These are phyloP conservation scores for Lottia gigantea DNA, from an alignment of 2,888 invertebrate species.

Conservation along the genomic window DNA sequence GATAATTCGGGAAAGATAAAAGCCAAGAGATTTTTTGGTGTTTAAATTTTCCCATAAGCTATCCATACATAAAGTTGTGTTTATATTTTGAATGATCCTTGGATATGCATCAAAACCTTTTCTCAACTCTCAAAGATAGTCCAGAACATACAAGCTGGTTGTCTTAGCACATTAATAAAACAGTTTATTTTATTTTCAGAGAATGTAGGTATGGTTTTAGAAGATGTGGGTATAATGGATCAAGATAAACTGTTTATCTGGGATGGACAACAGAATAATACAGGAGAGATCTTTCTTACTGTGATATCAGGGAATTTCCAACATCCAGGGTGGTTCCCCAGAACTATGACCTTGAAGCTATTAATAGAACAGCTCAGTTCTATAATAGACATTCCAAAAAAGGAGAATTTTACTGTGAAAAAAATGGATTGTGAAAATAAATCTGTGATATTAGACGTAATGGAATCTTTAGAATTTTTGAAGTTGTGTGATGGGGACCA, in stretches of 20 bases:
- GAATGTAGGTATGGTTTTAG: constrained; percentile 35
- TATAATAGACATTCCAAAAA: neutral
- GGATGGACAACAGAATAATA: constrained; percentile 56
- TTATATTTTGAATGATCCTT: no score
- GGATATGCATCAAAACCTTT: no score
- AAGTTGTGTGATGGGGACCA: constrained; percentile 49
- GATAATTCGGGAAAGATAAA: no score
- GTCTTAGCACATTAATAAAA: no score
- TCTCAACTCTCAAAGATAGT: no score
- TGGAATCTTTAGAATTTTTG: constrained; percentile 37
- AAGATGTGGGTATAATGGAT: constrained; percentile 38
- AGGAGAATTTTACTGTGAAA: neutral
- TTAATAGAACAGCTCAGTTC: neutral
- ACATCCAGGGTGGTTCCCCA: constrained; percentile 35
- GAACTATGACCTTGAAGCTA: constrained; percentile 41
- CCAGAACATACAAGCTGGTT: no score
- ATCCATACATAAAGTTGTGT: no score
- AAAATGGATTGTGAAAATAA: neutral
- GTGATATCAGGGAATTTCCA: constrained; percentile 39
- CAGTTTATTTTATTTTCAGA: constrained; percentile 36
- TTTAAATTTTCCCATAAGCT: no score
- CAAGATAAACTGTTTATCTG: constrained; percentile 59
- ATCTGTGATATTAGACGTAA: no score
- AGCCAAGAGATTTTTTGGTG: no score
- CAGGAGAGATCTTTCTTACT: constrained; percentile 26